Percentiles rank a stretch among this genome's conserved stretches.
Conservation (phyloP, 2,888 invertebrate species). For the Mallateleia sp. region DNA sequence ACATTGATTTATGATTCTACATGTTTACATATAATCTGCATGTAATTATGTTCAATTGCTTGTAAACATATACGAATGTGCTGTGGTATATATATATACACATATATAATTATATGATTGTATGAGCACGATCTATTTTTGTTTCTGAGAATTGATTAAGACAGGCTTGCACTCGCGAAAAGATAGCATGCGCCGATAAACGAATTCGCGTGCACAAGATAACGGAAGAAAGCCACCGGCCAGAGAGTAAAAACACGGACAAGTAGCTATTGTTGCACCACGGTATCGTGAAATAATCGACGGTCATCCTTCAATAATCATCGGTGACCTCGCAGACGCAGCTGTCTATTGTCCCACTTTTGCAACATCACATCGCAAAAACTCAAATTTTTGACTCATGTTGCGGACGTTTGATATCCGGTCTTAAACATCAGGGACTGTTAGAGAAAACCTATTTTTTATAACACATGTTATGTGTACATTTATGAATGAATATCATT, state of each 20-base stretch:
- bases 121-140: constrained; percentile 62
- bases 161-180: constrained; percentile 66
- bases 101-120: constrained; percentile 40
- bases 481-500: neutral
- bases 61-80: constrained; percentile 57
- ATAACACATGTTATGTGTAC: too few relatives aligned
- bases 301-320: constrained; percentile 73
- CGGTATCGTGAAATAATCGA: constrained; percentile 73
- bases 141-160: constrained; percentile 69
- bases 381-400: constrained; percentile 10
- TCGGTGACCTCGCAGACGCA: constrained; percentile 69
- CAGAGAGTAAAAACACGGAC: constrained; percentile 64
- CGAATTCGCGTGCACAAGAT: constrained; percentile 69
- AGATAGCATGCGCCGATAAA: constrained; percentile 65
- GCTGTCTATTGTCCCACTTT: constrained; percentile 76
- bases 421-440: neutral
- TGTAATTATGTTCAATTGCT: constrained; percentile 68
- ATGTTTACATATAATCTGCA: constrained; percentile 68
- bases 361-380: constrained; percentile 47
- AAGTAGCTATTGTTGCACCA: constrained; percentile 74
- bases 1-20: constrained; percentile 61
- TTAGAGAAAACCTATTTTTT: neutral
- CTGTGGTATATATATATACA: constrained; percentile 24
- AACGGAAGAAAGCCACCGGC: constrained; percentile 71
- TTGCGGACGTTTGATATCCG: constrained; percentile 15